Conservation (phyloP, 1,140 invertebrate genomes). For the Leptonema lineaticorne region DNA sequence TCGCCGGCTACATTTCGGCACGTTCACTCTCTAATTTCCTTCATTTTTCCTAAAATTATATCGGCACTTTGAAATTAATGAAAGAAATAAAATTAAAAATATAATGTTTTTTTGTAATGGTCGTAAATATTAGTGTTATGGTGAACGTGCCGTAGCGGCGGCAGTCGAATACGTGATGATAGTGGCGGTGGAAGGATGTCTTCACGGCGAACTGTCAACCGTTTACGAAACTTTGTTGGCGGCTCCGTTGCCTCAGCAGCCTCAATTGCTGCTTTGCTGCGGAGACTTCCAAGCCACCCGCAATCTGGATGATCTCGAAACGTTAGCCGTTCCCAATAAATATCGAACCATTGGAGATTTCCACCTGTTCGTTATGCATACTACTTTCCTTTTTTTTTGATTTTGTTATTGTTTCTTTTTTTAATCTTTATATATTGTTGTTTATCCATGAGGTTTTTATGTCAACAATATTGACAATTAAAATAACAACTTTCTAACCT, state of each 20-base stretch:
- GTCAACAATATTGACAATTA: background rate
- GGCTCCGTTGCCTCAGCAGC: constrained; percentile 58
- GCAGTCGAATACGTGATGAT: constrained; percentile 65
- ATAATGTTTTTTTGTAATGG: background rate
- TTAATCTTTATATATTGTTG: too few species aligned
- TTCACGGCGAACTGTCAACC: constrained; percentile 94
- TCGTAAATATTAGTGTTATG: background rate
- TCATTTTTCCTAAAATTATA: too few species aligned
- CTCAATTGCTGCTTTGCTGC: constrained; percentile 93
- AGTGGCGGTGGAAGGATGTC: constrained; percentile 95
- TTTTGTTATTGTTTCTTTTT: too few species aligned
- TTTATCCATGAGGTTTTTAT: too few species aligned
- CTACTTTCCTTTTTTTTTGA: too few species aligned
- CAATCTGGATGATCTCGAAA: constrained; percentile 76
- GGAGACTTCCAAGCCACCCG: constrained; percentile 94
- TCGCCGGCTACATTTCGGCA: too few species aligned
- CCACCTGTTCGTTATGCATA: background rate
- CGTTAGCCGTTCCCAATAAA: constrained; percentile 95
- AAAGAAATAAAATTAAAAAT: too few species aligned
- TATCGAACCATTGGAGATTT: constrained; percentile 56
- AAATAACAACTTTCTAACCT: background rate
- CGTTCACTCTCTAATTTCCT: too few species aligned
- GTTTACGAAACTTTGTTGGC: constrained; percentile 75
- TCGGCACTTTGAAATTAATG: too few species aligned
- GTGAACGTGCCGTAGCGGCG: background rate